Evolutionary conservation across 2,797 vertebrate species (phyloP).

Genomic region (Capromys pilorides): DNA sequence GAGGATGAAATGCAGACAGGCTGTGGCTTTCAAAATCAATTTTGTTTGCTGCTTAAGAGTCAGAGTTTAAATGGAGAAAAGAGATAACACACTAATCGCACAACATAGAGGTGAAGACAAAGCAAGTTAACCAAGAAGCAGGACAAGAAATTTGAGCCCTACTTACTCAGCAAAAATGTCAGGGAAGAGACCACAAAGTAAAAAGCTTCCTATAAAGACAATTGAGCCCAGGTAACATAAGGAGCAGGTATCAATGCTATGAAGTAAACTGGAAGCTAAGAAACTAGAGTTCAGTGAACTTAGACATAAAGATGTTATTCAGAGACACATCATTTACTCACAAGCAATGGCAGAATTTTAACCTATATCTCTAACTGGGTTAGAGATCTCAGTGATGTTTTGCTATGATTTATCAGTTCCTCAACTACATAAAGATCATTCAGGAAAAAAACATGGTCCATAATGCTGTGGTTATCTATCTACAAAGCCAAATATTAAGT

Average conservation of each 20-base stretch:
- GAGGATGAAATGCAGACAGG: constrained; percentile 11
- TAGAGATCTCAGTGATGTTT: not conserved
- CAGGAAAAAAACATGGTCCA: not conserved
- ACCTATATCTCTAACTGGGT: not conserved
- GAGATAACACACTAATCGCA: not conserved
- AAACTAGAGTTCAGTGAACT: not conserved
- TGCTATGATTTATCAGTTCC: not conserved
- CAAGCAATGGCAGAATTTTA: not conserved
- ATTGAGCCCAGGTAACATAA: not conserved
- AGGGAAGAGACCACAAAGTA: not conserved
- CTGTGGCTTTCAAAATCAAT: constrained; percentile 46
- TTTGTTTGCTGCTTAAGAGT: constrained; percentile 20
- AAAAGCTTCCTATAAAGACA: not conserved
- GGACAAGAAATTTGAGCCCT: not conserved
- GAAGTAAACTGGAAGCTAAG: not conserved
- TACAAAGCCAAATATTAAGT: not conserved
- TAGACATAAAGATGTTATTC: not conserved
- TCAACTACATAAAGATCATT: not conserved
- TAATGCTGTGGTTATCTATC: not conserved
- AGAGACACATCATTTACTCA: not conserved
- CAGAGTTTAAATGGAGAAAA: constrained; percentile 18
- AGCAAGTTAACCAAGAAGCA: not conserved
- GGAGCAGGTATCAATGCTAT: not conserved
- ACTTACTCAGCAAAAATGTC: not conserved
- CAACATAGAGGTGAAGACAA: not conserved